A percentile compares a stretch with the other conserved stretches of the same genome.
These are phyloP conservation scores for Ptychobarbus kaznakovi DNA, from an alignment of 2,797 vertebrate species.

Conservation along the genomic window DNA sequence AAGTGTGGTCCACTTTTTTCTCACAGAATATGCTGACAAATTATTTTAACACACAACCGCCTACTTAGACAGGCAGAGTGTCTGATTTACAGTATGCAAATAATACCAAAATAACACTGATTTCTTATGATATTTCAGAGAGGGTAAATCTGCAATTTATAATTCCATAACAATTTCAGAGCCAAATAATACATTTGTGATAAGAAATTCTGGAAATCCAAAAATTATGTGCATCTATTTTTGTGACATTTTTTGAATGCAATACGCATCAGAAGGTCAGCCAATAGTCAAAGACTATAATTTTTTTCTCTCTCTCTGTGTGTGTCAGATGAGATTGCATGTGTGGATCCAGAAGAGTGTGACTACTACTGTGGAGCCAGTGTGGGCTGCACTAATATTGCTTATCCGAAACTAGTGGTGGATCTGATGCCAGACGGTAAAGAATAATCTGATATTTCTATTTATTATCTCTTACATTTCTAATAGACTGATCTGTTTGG, in stretches of 20 bases:
- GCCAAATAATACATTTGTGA: not conserved
- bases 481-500: not conserved
- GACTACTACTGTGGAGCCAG: constrained; percentile 73
- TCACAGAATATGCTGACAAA: not conserved
- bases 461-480: not conserved
- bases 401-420: constrained; percentile 92
- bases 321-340: constrained; percentile 85
- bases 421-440: constrained; percentile 94
- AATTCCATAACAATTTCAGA: not conserved
- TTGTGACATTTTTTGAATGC: not conserved
- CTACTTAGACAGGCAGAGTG: not conserved
- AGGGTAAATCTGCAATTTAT: not conserved
- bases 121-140: not conserved
- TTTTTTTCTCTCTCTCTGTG: not conserved
- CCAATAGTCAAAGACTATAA: not conserved
- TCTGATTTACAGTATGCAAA: not conserved
- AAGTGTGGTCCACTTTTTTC: not conserved
- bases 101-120: not conserved
- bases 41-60: not conserved
- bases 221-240: not conserved
- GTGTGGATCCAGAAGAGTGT: constrained; percentile 83
- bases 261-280: not conserved
- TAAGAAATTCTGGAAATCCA: not conserved
- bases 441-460: constrained; percentile 47
- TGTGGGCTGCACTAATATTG: constrained; percentile 93